Evolutionary conservation across 2,797 vertebrate genomes (phyloP).

Genomic region (Xenops minutus): DNA sequence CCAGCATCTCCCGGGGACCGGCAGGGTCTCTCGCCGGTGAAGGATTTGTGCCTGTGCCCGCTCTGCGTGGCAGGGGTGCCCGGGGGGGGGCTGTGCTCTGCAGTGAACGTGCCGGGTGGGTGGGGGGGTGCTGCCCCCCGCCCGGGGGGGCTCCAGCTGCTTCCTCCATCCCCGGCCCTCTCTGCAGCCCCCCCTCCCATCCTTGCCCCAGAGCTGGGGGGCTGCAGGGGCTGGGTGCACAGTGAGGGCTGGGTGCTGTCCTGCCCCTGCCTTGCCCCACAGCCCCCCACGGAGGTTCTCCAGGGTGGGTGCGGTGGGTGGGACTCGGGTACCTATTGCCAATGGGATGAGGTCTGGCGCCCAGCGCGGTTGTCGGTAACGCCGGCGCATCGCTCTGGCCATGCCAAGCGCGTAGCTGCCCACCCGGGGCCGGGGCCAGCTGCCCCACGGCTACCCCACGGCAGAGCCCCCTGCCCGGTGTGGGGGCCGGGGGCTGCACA

Average conservation of each 20-base stretch:
- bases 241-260: background rate
- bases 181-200: background rate
- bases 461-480: background rate
- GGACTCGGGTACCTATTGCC: constrained; percentile 27
- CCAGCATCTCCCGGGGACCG: background rate
- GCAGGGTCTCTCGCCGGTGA: background rate
- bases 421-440: background rate
- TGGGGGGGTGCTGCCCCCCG: background rate
- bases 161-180: background rate
- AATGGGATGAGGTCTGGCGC: constrained; percentile 38
- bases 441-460: background rate
- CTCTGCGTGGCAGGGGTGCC: background rate
- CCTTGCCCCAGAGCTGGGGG: background rate
- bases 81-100: background rate
- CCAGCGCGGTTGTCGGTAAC: background rate
- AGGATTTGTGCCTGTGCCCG: background rate
- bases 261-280: background rate
- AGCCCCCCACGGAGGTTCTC: background rate
- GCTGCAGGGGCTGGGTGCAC: background rate
- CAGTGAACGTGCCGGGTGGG: background rate
- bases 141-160: background rate
- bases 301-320: background rate
- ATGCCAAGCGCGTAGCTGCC: constrained; percentile 48
- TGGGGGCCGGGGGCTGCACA: background rate
- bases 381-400: background rate